Evolutionary conservation across 2,797 vertebrate genomes (phyloP).

Genomic region (Etheostoma perlongum): DNA sequence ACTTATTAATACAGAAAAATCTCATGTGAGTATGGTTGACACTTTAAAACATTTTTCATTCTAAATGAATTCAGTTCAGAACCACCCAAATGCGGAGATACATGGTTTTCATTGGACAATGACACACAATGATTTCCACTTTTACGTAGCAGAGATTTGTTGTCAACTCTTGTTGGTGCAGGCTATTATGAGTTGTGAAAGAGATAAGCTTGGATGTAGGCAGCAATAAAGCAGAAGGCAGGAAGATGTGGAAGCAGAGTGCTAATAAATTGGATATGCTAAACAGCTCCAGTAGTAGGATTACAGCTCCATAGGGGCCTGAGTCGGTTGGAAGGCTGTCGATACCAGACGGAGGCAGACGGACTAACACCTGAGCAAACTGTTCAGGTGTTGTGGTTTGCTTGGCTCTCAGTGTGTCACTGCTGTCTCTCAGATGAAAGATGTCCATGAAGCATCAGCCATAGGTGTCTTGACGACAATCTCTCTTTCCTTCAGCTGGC

Average conservation of each 20-base stretch:
- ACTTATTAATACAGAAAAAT: background rate
- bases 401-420: conserved; percentile 59
- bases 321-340: conserved; percentile 65
- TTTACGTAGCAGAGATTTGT: conserved; percentile 2
- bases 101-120: background rate
- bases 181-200: conserved; percentile 21
- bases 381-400: conserved; percentile 56
- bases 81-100: background rate
- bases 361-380: conserved; percentile 63
- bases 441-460: conserved; percentile 41
- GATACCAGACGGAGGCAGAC: conserved; percentile 66
- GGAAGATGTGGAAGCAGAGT: conserved; percentile 54
- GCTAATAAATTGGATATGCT: conserved; percentile 65
- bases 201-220: conserved; percentile 41
- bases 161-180: conserved; percentile 3
- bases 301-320: conserved; percentile 59
- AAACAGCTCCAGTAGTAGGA: conserved; percentile 58
- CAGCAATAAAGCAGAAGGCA: conserved; percentile 54
- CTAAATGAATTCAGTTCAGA: too few species aligned
- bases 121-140: background rate
- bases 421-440: conserved; percentile 59
- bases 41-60: background rate
- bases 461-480: conserved; percentile 60
- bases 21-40: background rate
- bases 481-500: conserved; percentile 57